Evolutionary conservation across 1,140 invertebrate species (phyloP).

Genomic region (Megalonaias nervosa): DNA sequence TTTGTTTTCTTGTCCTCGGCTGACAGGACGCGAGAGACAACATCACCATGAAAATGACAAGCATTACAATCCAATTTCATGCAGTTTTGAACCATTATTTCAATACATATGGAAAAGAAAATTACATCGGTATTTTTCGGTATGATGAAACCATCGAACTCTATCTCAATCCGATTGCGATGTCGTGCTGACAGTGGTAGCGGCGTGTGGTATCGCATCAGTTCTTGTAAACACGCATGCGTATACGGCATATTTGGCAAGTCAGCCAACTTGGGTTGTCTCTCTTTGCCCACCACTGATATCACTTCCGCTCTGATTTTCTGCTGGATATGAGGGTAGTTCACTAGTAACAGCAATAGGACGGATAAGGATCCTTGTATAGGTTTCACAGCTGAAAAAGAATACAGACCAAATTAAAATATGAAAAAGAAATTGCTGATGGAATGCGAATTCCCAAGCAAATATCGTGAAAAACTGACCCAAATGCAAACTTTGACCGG

Average conservation of each 20-base stretch:
- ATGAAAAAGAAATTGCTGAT: too few species aligned
- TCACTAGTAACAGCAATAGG: slow-evolving; percentile 25
- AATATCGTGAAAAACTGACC: too few species aligned
- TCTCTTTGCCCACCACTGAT: not conserved
- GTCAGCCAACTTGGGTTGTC: not conserved
- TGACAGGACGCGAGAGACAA: too few species aligned
- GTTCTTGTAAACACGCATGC: slow-evolving; percentile 28
- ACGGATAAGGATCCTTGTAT: slow-evolving; percentile 20
- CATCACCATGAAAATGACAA: too few species aligned
- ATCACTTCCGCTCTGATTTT: slow-evolving; percentile 19
- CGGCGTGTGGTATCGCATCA: slow-evolving; percentile 32
- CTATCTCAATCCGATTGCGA: slow-evolving; percentile 9
- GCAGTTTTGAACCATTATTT: too few species aligned
- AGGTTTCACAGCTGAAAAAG: slow-evolving; percentile 28
- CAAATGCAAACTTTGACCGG: too few species aligned
- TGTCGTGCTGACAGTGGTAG: slow-evolving; percentile 31
- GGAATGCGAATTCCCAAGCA: too few species aligned
- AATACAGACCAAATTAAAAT: not conserved
- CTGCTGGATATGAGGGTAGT: slow-evolving; percentile 22
- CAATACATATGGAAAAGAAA: too few species aligned
- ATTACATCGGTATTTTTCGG: slow-evolving; percentile 39
- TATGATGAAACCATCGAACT: slow-evolving; percentile 28
- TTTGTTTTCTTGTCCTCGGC: too few species aligned
- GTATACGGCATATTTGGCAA: slow-evolving; percentile 25
- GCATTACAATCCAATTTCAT: too few species aligned